phyloP scores from a whole-genome alignment of 2,113 vertebrate species.

The Rafetus swinhoei region DNA sequence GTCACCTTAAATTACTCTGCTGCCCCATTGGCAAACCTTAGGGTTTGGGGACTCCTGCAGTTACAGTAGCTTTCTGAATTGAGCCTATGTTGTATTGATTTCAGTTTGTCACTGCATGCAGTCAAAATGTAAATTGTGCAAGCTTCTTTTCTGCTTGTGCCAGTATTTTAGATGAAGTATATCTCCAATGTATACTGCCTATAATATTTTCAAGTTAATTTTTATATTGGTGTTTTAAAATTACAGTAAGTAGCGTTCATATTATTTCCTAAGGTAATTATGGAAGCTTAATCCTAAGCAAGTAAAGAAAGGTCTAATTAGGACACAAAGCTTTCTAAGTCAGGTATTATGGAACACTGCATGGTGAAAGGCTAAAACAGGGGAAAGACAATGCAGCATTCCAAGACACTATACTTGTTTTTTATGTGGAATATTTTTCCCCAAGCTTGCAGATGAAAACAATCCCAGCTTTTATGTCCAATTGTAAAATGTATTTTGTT shows the following conservation, averaged over 20 bases:
- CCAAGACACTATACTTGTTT: background rate
- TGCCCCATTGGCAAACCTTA: slow-evolving; percentile 3
- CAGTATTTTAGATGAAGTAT: background rate
- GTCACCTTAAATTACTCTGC: background rate
- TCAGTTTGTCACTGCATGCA: background rate
- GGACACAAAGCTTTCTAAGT: background rate
- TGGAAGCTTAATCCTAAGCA: background rate
- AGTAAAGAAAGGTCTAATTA: background rate
- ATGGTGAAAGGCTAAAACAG: background rate
- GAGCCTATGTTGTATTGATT: background rate
- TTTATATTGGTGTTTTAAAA: background rate
- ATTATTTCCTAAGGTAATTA: background rate
- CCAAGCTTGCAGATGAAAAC: background rate
- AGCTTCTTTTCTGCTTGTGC: background rate
- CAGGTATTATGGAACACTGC: background rate
- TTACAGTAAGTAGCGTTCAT: background rate
- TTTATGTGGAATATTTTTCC: background rate
- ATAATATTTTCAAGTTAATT: background rate
- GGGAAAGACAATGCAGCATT: background rate
- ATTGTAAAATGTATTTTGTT: background rate
- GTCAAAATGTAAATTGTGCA: slow-evolving; percentile 2
- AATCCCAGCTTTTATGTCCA: background rate
- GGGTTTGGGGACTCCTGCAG: slow-evolving; percentile 6
- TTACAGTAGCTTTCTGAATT: slow-evolving; percentile 6
- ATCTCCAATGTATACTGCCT: background rate